Conservation (phyloP, 2,888 invertebrate genomes). For the Stenolophus ochropezus region DNA sequence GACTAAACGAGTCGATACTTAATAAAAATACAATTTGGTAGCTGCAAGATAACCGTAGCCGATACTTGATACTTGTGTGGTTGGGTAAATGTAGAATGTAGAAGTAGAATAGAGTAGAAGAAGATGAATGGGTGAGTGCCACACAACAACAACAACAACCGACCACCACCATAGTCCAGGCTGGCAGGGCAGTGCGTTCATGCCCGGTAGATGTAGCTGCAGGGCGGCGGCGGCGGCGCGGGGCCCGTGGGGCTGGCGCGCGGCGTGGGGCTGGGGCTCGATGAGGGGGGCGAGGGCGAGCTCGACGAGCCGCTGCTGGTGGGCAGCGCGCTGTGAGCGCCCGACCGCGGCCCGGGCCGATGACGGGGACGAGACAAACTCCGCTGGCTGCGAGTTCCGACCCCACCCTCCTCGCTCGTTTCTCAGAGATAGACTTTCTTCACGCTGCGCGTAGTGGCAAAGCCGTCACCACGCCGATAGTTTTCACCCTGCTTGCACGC, state of each 20-base stretch:
- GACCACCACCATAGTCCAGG: constrained; percentile 27
- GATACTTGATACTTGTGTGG: constrained; percentile 26
- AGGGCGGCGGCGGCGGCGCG: constrained; percentile 66
- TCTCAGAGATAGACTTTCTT: constrained; percentile 96
- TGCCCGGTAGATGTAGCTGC: constrained; percentile 60
- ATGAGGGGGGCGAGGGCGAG: constrained; percentile 83
- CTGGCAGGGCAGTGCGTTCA: constrained; percentile 19
- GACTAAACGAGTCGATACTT: constrained; percentile 55
- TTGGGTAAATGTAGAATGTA: constrained; percentile 33
- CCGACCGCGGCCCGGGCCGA: constrained; percentile 77
- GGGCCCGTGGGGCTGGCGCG: constrained; percentile 68
- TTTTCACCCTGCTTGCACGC: constrained; percentile 82
- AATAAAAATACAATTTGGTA: constrained; percentile 57
- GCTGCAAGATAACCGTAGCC: constrained; percentile 47
- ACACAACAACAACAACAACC: constrained; percentile 23
- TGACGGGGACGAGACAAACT: constrained; percentile 80
- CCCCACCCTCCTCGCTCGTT: constrained; percentile 89
- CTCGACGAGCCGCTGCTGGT: constrained; percentile 78
- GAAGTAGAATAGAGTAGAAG: constrained; percentile 15
- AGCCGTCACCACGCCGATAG: constrained; percentile 89
- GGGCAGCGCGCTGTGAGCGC: constrained; percentile 75
- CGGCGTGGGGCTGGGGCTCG: constrained; percentile 81
- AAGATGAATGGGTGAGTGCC: constrained; percentile 31
- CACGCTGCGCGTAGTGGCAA: constrained; percentile 94
- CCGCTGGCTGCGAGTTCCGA: constrained; percentile 76